These are phyloP conservation scores for Fulica atra DNA, from an alignment of 2,113 vertebrate genomes.

Conservation along the genomic window DNA sequence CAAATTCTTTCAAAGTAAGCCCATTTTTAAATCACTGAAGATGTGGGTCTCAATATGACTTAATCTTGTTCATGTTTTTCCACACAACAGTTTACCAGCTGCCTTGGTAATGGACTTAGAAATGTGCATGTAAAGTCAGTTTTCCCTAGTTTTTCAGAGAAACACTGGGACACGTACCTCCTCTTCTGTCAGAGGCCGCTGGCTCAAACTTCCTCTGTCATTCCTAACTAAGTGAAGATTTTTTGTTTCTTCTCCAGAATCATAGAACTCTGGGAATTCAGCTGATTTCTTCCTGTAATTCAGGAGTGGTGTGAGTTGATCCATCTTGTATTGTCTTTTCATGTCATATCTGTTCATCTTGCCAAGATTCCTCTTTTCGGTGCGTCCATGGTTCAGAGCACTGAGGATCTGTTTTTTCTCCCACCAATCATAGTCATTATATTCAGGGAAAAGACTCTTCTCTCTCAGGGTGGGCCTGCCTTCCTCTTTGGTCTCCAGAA, in stretches of 20 bases:
- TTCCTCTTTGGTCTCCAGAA: slow-evolving; percentile 63
- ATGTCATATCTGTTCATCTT: slow-evolving; percentile 1
- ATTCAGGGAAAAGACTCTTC: slow-evolving; percentile 72
- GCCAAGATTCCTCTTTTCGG: slow-evolving; percentile 36
- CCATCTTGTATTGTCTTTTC: slow-evolving; percentile 80
- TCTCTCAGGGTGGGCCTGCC: slow-evolving; percentile 24
- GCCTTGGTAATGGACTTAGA: not conserved
- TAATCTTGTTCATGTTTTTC: not conserved
- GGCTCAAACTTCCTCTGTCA: slow-evolving; percentile 67
- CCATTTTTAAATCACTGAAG: not conserved
- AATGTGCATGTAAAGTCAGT: not conserved
- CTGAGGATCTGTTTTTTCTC: slow-evolving; percentile 71
- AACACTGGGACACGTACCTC: slow-evolving; percentile 77
- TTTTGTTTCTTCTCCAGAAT: slow-evolving; percentile 67
- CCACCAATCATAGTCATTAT: slow-evolving; percentile 76
- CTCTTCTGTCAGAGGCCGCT: slow-evolving; percentile 78
- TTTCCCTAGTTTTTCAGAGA: not conserved
- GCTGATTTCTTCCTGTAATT: slow-evolving; percentile 86
- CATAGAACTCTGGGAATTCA: slow-evolving; percentile 78
- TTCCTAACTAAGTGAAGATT: not conserved
- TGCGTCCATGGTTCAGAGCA: slow-evolving; percentile 59
- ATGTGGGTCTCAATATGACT: not conserved
- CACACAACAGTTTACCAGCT: not conserved
- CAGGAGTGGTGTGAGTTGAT: slow-evolving; percentile 83
- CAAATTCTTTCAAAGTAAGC: not conserved